Base-by-base conservation (phyloP, 2,113 vertebrate species). In the Probosciger aterrimus region DNA sequence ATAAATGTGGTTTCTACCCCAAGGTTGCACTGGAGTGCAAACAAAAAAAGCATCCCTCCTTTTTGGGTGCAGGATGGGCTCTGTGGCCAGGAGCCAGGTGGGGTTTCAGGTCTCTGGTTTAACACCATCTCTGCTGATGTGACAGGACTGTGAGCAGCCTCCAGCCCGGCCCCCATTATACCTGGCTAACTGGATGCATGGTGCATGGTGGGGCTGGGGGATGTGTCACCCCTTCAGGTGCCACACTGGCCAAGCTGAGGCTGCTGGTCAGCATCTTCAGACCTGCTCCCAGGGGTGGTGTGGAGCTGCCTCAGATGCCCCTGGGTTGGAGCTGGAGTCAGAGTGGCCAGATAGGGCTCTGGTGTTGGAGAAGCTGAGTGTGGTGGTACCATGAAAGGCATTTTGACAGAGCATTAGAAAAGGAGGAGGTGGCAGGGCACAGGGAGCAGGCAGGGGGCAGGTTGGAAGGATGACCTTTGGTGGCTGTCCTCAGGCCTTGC, bases 41-140 rank as follows among this genome's bases (percentile, higher is more conserved):
- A 47, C 74, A 57, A 47, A 44, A 44, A 79, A 79, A 33, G 33
- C 2, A 2, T 43, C 80, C 23, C 60, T 77, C 27, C 10, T 83
- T 39, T 53, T 63, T 37, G 55, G 64, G 44, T 69, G n/a, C 27
- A 14, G 41, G 41, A 33, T 1, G 13, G 44, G 41, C 39, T 82
- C 37, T 4, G 1, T 2, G 4, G 43, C 62, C 25, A 17, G 43
- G 46, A 33, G 10, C 52, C 28, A 8, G 31, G 30, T 4, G 0
- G 44, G 24, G n/a, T 81, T 86, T 50, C 35, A 41, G 28, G 14
- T 50, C 57, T 85, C 24, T 79, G 87, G 18, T 84, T 79, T 59
- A 69, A 31, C 3, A 2, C 50, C 2, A 0, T 47, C 44, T 52
- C 77, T 78, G 59, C n/a, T 1, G 4, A 31, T 30, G 47, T 2